Evolutionary conservation across 2,797 vertebrate species (phyloP).

Genomic region (Oreortyx pictus): DNA sequence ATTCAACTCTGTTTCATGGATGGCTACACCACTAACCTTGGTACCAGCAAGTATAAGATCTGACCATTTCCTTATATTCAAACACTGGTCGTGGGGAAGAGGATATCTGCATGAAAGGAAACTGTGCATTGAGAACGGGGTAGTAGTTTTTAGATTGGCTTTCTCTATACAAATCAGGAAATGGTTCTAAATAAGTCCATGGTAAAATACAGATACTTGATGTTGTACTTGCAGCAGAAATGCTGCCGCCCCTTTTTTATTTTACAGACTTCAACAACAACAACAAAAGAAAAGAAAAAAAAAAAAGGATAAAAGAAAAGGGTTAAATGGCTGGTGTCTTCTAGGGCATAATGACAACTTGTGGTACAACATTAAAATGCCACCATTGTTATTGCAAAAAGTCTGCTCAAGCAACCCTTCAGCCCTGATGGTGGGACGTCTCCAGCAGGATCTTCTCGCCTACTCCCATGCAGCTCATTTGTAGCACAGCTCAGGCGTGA

Average conservation of each 20-base stretch:
- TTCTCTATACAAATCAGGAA: conserved; percentile 75
- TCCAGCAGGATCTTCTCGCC: conserved; percentile 67
- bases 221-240: conserved; percentile 68
- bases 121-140: conserved; percentile 57
- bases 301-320: conserved; percentile 70
- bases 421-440: conserved; percentile 53
- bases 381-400: conserved; percentile 74
- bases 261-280: conserved; percentile 73
- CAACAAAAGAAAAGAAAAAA: conserved; percentile 52
- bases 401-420: conserved; percentile 69
- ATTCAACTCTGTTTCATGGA: conserved; percentile 64
- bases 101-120: conserved; percentile 68
- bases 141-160: conserved; percentile 63
- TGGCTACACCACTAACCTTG: conserved; percentile 62
- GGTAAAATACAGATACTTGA: conserved; percentile 70
- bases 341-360: conserved; percentile 65
- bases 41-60: conserved; percentile 68
- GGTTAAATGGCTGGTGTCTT: conserved; percentile 75
- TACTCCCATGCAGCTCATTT: conserved; percentile 68
- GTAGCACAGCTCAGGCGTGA: conserved; percentile 56
- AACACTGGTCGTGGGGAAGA: conserved; percentile 57
- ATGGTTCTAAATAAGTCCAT: conserved; percentile 61
- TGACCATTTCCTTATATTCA: conserved; percentile 62
- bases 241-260: conserved; percentile 70
- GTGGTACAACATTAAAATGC: conserved; percentile 65